Evolutionary conservation across 1,140 invertebrate species (phyloP), one percentile per base, ranked within the genome.

Genomic region (Anthonomus grandis): DNA sequence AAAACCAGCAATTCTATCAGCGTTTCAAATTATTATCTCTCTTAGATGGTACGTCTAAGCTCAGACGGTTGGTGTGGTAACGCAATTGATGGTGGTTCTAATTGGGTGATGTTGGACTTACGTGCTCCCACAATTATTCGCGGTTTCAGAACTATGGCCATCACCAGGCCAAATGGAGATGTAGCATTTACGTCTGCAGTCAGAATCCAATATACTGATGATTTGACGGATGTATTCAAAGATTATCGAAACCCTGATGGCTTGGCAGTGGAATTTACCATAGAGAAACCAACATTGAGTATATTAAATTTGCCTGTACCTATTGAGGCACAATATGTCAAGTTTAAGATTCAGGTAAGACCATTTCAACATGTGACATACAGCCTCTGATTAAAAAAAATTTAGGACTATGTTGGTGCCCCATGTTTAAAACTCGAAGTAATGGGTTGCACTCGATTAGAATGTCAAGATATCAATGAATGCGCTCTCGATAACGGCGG

Each of bases 381-480:
- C 27, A 9, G 8, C n/a, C 8, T 31, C 8, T 31, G 27, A 31
- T 31, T 31, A 9, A n/a, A n/a, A n/a, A n/a, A n/a, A n/a, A n/a
- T 41, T 13, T 13, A 53, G 45, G 91, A 95, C 70, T 97, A 89
- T 69, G 83, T 90, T 4, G 85, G 83, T 2, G 90, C 90, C 4
- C 93, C 93, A 2, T 97, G 94, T 66, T 74, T 96, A 48, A 90
- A 93, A 71, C 69, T 97, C 27, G 95, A 97, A 79, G 80, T 96
- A 13, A 93, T 96, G 86, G 94, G 93, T 5, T 97, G 93, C 73
- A 90, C 89, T 0, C 79, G 91, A 59, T 78, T 95, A 59, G 92
- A 95, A 67, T 97, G 95, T 71, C 80, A 81, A 8, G 94, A 97
- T 71, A 85, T 95, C 23, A 96, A 97, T 69, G 95, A 98, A 74